These are phyloP conservation scores for Gymnothorax javanicus DNA, from an alignment of 2,797 vertebrate species.

Conservation along the genomic window DNA sequence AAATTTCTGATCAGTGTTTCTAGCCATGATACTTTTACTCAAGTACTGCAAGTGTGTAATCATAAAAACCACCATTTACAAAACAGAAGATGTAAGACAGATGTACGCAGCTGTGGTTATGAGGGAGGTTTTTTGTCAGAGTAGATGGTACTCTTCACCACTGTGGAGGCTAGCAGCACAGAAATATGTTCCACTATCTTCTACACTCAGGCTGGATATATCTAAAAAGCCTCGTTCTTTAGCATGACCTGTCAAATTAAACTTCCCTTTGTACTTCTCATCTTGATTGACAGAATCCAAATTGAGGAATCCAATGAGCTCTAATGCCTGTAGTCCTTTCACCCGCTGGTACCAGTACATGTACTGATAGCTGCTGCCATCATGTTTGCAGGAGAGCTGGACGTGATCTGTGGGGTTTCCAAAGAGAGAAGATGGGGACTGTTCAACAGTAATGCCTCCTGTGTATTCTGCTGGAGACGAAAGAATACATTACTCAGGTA, in stretches of 20 bases:
- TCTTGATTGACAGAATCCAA: too few species aligned
- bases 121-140: too few species aligned
- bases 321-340: constrained; percentile 34
- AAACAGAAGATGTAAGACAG: background rate
- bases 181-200: constrained; percentile 11
- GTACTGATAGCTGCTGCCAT: constrained; percentile 2
- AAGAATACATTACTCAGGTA: background rate
- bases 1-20: too few species aligned
- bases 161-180: background rate
- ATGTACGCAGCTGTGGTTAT: too few species aligned
- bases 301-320: background rate
- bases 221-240: too few species aligned
- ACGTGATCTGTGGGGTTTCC: background rate
- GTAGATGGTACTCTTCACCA: too few species aligned
- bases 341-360: constrained; percentile 29
- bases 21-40: background rate
- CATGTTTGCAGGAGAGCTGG: constrained; percentile 4
- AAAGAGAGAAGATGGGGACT: background rate
- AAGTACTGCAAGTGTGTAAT: too few species aligned
- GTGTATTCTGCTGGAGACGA: background rate
- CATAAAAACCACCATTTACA: too few species aligned
- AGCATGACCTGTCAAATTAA: too few species aligned
- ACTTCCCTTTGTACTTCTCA: too few species aligned
- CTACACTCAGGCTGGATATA: background rate
- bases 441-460: background rate